These are phyloP conservation scores for Hoplodrina blanda DNA, from an alignment of 2,888 invertebrate species.

Conservation along the genomic window DNA sequence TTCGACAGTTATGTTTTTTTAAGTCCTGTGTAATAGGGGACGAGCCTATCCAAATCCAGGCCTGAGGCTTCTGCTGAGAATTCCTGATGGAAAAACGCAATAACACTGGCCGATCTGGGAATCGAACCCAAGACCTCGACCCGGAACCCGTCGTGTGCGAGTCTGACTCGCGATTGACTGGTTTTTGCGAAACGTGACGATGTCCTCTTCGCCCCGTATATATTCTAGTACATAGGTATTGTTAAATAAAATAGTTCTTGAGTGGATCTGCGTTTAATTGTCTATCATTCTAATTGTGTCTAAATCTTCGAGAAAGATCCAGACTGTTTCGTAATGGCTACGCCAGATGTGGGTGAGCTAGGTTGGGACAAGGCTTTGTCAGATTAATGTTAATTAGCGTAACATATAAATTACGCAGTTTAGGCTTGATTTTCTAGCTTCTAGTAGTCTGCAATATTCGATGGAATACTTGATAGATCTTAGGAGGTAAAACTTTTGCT, in stretches of 20 bases:
- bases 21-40: too few relatives aligned
- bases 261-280: slow-evolving; percentile 16
- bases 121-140: too few relatives aligned
- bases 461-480: not conserved
- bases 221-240: not conserved
- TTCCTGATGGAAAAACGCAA: too few relatives aligned
- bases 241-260: not conserved
- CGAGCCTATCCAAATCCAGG: too few relatives aligned
- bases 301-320: slow-evolving; percentile 18
- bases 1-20: too few relatives aligned
- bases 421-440: slow-evolving; percentile 7
- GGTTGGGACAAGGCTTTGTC: slow-evolving; percentile 12
- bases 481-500: too few relatives aligned
- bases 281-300: slow-evolving; percentile 10
- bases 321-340: slow-evolving; percentile 28
- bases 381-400: slow-evolving; percentile 40
- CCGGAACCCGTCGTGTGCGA: too few relatives aligned
- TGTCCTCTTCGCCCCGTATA: too few relatives aligned
- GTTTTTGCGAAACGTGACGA: too few relatives aligned
- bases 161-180: too few relatives aligned
- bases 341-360: slow-evolving; percentile 36
- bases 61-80: too few relatives aligned
- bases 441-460: not conserved
- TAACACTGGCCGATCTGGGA: too few relatives aligned
- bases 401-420: slow-evolving; percentile 7